phyloP scores from a whole-genome alignment of 2,113 vertebrate species.

The Regulus satrapa region DNA sequence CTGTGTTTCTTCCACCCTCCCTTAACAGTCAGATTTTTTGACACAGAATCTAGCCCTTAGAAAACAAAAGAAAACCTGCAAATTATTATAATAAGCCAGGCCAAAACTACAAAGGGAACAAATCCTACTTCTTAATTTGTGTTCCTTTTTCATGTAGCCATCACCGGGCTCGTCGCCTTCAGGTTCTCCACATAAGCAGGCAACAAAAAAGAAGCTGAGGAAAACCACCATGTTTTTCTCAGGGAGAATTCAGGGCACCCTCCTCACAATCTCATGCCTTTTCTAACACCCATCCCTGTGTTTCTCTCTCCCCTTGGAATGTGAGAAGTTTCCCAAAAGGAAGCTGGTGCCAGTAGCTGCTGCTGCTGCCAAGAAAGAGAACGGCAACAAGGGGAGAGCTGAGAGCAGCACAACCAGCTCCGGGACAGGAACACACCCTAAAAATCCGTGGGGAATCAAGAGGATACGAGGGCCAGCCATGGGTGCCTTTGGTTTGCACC shows the following conservation, averaged over 20 bases:
- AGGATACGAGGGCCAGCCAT: neutral
- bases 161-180: neutral
- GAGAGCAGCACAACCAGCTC: neutral
- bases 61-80: neutral
- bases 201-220: neutral
- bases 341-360: neutral
- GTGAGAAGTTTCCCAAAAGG: neutral
- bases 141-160: neutral
- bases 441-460: neutral
- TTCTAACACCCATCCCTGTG: neutral
- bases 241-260: neutral
- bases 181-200: neutral
- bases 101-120: neutral
- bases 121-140: neutral
- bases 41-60: neutral
- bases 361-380: neutral
- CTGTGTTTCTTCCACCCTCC: neutral
- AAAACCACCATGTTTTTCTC: neutral
- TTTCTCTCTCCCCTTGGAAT: neutral
- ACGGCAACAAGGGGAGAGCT: neutral
- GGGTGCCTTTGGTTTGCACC: neutral
- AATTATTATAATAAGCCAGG: neutral
- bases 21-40: neutral
- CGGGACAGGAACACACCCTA: accelerated
- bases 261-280: neutral